Evolutionary conservation across 2,797 vertebrate genomes (phyloP).

Genomic region (Lycodopsis pacificus): DNA sequence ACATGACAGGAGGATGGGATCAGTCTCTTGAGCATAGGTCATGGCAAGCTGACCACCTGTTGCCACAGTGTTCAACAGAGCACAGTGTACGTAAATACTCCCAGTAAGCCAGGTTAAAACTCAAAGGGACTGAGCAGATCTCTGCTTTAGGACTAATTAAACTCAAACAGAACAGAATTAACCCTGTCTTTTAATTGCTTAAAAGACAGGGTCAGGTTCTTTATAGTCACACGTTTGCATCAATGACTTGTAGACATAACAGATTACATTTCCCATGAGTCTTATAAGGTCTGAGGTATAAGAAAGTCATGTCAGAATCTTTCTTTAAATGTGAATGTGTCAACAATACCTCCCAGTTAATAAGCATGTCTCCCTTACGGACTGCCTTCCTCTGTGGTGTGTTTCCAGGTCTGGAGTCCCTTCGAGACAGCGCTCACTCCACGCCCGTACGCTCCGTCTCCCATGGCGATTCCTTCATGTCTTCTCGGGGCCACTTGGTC

Average conservation of each 20-base stretch:
- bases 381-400: slow-evolving; percentile 9
- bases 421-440: slow-evolving; percentile 95
- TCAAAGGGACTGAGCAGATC: neutral
- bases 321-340: neutral
- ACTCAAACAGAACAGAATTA: slow-evolving; percentile 10
- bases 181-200: slow-evolving; percentile 2
- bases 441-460: slow-evolving; percentile 92
- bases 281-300: neutral
- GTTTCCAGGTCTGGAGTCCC: slow-evolving; percentile 91
- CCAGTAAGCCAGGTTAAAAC: neutral
- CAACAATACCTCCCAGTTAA: neutral
- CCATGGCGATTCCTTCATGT: slow-evolving; percentile 87
- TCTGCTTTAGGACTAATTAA: slow-evolving; percentile 13
- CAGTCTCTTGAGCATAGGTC: neutral
- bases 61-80: slow-evolving; percentile 11
- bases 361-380: neutral
- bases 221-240: neutral
- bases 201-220: neutral
- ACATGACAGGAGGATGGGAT: slow-evolving; percentile 1
- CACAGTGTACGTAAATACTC: slow-evolving; percentile 3
- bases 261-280: neutral
- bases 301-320: neutral
- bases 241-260: neutral
- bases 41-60: slow-evolving; percentile 9
- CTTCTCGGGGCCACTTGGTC: slow-evolving; percentile 80